phyloP scores from a whole-genome alignment of 2,888 invertebrate genomes.

The Drosophila putrida region DNA sequence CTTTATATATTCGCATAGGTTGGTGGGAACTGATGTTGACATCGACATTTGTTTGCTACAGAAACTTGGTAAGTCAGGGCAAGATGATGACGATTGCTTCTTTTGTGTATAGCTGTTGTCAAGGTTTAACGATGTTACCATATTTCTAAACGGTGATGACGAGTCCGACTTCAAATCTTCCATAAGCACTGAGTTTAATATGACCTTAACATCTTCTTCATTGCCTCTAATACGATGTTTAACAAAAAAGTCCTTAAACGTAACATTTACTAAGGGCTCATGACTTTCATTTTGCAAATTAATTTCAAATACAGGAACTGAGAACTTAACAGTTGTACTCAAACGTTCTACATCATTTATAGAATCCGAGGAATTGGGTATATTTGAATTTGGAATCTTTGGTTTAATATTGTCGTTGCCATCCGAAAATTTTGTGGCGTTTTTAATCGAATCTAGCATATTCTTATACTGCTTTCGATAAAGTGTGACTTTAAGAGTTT shows the following conservation, averaged over 20 bases:
- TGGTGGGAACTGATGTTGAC: conserved; percentile 87
- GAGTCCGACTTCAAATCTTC: conserved; percentile 94
- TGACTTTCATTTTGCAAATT: conserved; percentile 91
- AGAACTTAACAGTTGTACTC: conserved; percentile 87
- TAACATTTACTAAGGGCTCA: conserved; percentile 93
- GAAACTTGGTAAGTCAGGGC: conserved; percentile 71
- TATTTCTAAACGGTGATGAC: conserved; percentile 92
- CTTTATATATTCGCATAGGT: conserved; percentile 87
- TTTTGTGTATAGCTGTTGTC: conserved; percentile 60
- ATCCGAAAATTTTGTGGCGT: conserved; percentile 75
- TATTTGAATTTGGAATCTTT: conserved; percentile 33
- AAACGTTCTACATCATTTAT: conserved; percentile 41
- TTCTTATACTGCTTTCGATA: conserved; percentile 96
- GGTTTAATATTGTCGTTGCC: conserved; percentile 29
- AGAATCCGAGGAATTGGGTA: conserved; percentile 13
- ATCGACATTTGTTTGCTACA: conserved; percentile 66
- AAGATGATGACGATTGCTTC: conserved; percentile 71
- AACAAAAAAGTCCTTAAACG: conserved; percentile 93
- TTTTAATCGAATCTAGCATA: conserved; percentile 89
- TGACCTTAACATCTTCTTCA: conserved; percentile 92
- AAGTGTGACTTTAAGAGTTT: conserved; percentile 93
- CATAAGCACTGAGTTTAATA: conserved; percentile 94
- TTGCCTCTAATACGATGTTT: conserved; percentile 90
- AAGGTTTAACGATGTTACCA: conserved; percentile 88
- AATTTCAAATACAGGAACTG: conserved; percentile 91